Evolutionary conservation across 2,888 invertebrate genomes (phyloP), one percentile per base, ranked within the genome.

Genomic region (Dynastes maya): DNA sequence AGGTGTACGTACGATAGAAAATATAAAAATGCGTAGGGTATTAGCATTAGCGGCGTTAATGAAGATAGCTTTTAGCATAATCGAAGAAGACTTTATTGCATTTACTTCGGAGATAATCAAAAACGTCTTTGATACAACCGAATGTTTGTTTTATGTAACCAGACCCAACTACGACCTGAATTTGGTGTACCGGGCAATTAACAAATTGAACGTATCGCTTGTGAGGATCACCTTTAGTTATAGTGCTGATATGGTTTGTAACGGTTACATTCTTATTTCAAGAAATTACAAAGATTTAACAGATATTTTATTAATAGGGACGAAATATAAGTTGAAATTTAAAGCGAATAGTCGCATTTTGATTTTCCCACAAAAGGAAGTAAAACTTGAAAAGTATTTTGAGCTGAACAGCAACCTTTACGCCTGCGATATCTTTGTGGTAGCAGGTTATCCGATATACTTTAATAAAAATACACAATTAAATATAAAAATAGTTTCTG

Each of bases 401-500:
- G 22, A 61, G 29, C 29, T 74, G 16, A 74, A 74, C 45, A 61
- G 9, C 3, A 74, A 74, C 11, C 22, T 61, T 61, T 61, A 74
- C n/a, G 72, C 55, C 32, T 61, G 72, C 29, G 72, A 74, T 74
- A 74, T 74, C 37, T 74, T 74, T 45, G 32, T 74, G 0, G 11
- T 74, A 27, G 72, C 61, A 27, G 45, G 40, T 45, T 74, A 74
- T 74, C 72, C 72, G 0, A 40, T 27, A 6, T 61, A 61, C 13
- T 27, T 61, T 11, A 2, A 27, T 1, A 45, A 74, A 49, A 40
- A 61, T 1, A 45, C 11, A 8, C 27, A 13, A 45, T 29, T 45
- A 2, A 22, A 27, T 49, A 40, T 45, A 27, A 16, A 27, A 45
- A 27, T 74, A 27, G 27, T 74, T 8, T 61, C 72, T 1, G 61